Evolutionary conservation across 2,888 invertebrate species (phyloP), one percentile per base, ranked within the genome.

Genomic region (Diachrysia chrysitis): DNA sequence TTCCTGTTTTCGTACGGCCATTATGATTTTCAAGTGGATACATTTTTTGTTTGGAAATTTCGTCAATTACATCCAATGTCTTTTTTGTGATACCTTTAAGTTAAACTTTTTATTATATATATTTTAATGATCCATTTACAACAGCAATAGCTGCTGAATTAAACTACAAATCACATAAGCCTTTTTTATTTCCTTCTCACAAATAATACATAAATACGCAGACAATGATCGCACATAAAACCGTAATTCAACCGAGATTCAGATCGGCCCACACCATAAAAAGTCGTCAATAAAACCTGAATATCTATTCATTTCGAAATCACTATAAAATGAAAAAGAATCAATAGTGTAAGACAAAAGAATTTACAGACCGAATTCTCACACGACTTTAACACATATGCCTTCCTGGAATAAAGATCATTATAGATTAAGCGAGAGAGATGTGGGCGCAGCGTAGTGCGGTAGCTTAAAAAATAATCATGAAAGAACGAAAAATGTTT

Each of bases 401-500:
- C 0, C 1, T 2, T 12, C 21, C 35, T 16, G 23, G 21, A 14
- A 63, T 73, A 82, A 71, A 66, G 65, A 25, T 65, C 46, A 69
- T 62, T 68, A 71, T 68, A 48, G 70, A 57, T 67, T 73, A 54
- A 55, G 57, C 51, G 19, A 37, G 32, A 66, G 76, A 79, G 78
- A 89, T 89, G 85, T 85, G 90, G 89, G 89, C 81, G 79, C 75
- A 76, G 83, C 85, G 86, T 89, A 87, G 76, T 68, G 66, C 78
- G 73, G 81, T 82, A 85, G 86, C 86, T 84, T 79, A 85, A 85
- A 86, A 86, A 89, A 89, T 69, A 89, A 89, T 89, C 86, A 85
- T 83, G 75, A 79, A 84, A 83, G 85, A 86, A 88, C 87, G 85
- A 86, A 89, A 82, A 88, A 89, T 90, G 81, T 83, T 87, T 89